A percentile compares a stretch with the other conserved stretches of the same genome.
phyloP scores from a whole-genome alignment of 1,140 invertebrate genomes.

The Mya arenaria region DNA sequence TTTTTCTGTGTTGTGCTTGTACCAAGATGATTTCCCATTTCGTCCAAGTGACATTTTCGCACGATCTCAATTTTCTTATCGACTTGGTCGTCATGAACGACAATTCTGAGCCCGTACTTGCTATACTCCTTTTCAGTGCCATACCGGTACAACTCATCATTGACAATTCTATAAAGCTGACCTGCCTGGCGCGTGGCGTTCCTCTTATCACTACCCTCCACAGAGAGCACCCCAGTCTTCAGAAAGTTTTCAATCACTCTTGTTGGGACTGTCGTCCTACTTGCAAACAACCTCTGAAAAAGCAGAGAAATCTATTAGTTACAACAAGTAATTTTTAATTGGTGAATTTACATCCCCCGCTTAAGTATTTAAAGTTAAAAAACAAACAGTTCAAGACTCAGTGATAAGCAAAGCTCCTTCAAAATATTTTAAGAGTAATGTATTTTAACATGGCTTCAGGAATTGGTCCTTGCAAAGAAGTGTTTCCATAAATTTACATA shows the following conservation, averaged over 20 bases:
- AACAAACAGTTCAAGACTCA: no score
- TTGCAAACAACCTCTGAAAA: no score
- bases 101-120: slow-evolving; percentile 31
- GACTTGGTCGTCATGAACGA: slow-evolving; percentile 43
- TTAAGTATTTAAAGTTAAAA: no score
- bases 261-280: no score
- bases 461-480: no score
- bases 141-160: slow-evolving; percentile 36
- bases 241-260: slow-evolving; percentile 31
- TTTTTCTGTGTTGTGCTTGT: slow-evolving; percentile 43
- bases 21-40: slow-evolving; percentile 26
- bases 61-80: slow-evolving; percentile 37
- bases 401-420: no score
- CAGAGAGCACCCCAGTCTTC: slow-evolving; percentile 6
- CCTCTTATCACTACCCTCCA: slow-evolving; percentile 32
- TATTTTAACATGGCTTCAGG: no score
- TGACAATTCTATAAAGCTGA: slow-evolving; percentile 31
- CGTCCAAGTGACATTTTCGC: slow-evolving; percentile 35
- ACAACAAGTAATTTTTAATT: no score
- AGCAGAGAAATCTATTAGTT: no score
- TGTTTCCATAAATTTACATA: no score
- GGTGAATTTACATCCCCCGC: no score
- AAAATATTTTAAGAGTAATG: no score
- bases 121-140: slow-evolving; percentile 41
- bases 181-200: slow-evolving; percentile 38